Percentiles rank a stretch among this genome's conserved stretches.
Evolutionary conservation across 2,888 invertebrate species (phyloP).

Genomic region (Himalopsyche anomala): DNA sequence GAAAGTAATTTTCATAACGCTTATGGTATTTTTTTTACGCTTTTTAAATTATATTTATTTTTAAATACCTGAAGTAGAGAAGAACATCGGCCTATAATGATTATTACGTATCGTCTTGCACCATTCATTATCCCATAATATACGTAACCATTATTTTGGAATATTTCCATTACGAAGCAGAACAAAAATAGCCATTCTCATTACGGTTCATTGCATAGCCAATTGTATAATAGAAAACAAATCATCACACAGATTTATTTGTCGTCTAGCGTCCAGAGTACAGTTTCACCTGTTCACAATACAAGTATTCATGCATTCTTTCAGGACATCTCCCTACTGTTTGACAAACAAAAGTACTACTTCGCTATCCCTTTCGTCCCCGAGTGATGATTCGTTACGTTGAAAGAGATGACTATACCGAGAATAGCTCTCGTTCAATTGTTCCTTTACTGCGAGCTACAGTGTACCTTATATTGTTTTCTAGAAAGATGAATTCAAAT

Average conservation of each 20-base stretch:
- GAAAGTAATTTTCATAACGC: no score
- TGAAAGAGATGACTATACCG: constrained; percentile 49
- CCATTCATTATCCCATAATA: no score
- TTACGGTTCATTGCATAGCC: constrained; percentile 27
- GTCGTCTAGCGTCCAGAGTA: constrained; percentile 44
- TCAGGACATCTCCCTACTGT: constrained; percentile 60
- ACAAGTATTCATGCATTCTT: constrained; percentile 63
- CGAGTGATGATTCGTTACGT: constrained; percentile 46
- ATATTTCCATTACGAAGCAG: background rate
- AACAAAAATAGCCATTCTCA: background rate
- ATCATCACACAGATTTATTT: constrained; percentile 26
- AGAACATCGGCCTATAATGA: no score
- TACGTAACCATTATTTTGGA: no score
- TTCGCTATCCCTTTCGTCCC: constrained; percentile 55
- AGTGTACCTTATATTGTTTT: constrained; percentile 78
- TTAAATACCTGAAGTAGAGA: no score
- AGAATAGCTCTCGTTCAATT: constrained; percentile 73
- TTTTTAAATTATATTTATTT: no score
- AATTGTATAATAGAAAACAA: constrained; percentile 27
- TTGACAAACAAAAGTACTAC: constrained; percentile 53
- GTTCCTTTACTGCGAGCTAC: constrained; percentile 73
- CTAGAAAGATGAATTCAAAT: constrained; percentile 67
- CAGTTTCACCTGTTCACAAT: constrained; percentile 62
- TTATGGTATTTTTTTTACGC: no score
- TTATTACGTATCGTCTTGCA: no score